Evolutionary conservation across 2,888 invertebrate species (phyloP).

Genomic region (Acleris laterana): DNA sequence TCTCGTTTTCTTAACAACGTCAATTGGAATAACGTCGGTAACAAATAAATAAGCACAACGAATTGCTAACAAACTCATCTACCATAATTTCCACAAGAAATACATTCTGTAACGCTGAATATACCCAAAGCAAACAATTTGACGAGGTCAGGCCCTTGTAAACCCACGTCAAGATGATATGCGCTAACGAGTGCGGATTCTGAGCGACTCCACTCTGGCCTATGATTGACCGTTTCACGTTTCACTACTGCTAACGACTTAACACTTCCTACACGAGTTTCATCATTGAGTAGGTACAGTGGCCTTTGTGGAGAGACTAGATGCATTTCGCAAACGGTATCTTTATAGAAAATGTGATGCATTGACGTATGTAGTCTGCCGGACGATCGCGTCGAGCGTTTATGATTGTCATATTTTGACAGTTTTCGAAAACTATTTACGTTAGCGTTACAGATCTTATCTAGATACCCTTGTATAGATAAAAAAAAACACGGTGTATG

Average conservation of each 20-base stretch:
- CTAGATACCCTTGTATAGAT: no score
- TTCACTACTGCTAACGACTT: background rate
- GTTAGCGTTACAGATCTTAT: no score
- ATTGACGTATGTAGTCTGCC: no score
- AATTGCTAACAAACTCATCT: background rate
- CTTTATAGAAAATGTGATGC: no score
- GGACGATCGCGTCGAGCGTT: no score
- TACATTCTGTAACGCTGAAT: background rate
- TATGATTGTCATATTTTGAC: no score
- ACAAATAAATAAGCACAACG: background rate
- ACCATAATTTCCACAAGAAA: background rate
- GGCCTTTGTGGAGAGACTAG: no score
- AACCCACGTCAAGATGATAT: slow-evolving; percentile 23
- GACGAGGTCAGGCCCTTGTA: slow-evolving; percentile 19
- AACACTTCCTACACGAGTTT: background rate
- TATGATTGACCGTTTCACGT: background rate
- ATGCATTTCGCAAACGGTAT: no score
- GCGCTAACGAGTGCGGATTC: slow-evolving; percentile 16
- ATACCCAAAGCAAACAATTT: slow-evolving; percentile 8
- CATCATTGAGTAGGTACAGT: no score
- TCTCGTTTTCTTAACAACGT: no score
- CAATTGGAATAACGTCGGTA: background rate
- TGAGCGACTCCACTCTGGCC: background rate
- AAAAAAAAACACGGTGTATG: no score
- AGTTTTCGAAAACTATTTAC: no score